Percentiles rank a stretch among this genome's conserved stretches.
These are phyloP conservation scores for Leptothorax acervorum DNA, from an alignment of 2,888 invertebrate species.

Conservation along the genomic window DNA sequence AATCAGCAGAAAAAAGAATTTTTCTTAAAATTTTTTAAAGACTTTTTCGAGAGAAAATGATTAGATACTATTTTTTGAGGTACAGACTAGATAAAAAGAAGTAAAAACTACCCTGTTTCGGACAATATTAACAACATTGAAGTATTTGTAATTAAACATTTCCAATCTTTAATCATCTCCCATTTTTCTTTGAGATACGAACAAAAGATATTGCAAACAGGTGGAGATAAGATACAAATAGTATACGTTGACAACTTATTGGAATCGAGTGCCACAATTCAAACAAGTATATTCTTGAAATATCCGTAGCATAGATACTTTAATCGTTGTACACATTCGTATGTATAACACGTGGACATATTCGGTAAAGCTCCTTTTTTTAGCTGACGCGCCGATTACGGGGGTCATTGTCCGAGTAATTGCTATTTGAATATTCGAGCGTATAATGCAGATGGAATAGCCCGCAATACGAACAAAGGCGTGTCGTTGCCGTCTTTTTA, in stretches of 20 bases:
- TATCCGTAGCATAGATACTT: background rate
- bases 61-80: background rate
- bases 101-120: background rate
- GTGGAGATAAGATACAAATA: background rate
- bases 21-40: background rate
- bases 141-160: background rate
- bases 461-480: slow-evolving; percentile 1
- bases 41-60: background rate
- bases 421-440: slow-evolving; percentile 42
- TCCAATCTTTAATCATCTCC: background rate
- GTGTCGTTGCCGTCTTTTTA: background rate
- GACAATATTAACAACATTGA: background rate
- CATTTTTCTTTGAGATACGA: background rate
- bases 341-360: background rate
- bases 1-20: background rate
- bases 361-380: slow-evolving; percentile 36
- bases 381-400: slow-evolving; percentile 33
- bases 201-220: background rate
- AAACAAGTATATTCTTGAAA: background rate
- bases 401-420: slow-evolving; percentile 42
- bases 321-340: too few species aligned
- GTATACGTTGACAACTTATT: background rate
- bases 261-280: too few species aligned
- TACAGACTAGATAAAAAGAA: background rate
- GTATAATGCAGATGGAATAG: slow-evolving; percentile 14